Percentiles rank a stretch among this genome's conserved stretches.
phyloP scores from a whole-genome alignment of 1,140 invertebrate species.

The Steinernema feltiae region DNA sequence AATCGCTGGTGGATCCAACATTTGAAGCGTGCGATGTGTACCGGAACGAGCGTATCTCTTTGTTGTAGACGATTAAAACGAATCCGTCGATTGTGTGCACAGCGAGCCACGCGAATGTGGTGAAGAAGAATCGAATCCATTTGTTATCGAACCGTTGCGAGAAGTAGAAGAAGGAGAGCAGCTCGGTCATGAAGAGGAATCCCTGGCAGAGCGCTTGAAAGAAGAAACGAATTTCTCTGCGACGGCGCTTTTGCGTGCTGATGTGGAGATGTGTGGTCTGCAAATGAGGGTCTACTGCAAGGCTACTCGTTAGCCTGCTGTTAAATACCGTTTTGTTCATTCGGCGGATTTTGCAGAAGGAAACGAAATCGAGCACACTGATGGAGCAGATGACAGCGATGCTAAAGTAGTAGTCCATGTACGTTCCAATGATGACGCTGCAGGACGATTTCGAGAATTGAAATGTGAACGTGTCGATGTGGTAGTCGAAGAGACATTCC shows the following conservation, averaged over 20 bases:
- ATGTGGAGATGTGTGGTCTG: too few species aligned
- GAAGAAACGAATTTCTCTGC: slow-evolving; percentile 9
- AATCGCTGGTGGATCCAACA: too few species aligned
- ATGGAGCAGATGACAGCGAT: background rate
- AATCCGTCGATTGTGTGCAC: slow-evolving; percentile 9
- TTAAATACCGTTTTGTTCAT: background rate
- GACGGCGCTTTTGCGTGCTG: background rate
- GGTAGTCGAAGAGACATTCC: background rate
- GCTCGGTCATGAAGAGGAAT: slow-evolving; percentile 10
- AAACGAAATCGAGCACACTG: background rate
- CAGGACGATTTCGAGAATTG: background rate
- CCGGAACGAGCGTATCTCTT: background rate
- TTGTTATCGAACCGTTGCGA: slow-evolving; percentile 13
- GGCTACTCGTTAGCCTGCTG: background rate
- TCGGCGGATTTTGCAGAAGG: background rate
- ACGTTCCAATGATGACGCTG: background rate
- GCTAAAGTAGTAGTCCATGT: background rate
- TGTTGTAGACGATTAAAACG: background rate
- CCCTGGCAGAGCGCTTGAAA: slow-evolving; percentile 9
- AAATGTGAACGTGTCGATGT: background rate
- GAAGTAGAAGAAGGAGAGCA: slow-evolving; percentile 6
- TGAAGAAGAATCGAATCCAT: background rate
- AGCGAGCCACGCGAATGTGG: slow-evolving; percentile 17
- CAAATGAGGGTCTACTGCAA: background rate
- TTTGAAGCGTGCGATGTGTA: too few species aligned